Percentiles rank a stretch among this genome's conserved stretches.
phyloP scores from a whole-genome alignment of 2,888 invertebrate species.

The Dinocampus coccinellae region DNA sequence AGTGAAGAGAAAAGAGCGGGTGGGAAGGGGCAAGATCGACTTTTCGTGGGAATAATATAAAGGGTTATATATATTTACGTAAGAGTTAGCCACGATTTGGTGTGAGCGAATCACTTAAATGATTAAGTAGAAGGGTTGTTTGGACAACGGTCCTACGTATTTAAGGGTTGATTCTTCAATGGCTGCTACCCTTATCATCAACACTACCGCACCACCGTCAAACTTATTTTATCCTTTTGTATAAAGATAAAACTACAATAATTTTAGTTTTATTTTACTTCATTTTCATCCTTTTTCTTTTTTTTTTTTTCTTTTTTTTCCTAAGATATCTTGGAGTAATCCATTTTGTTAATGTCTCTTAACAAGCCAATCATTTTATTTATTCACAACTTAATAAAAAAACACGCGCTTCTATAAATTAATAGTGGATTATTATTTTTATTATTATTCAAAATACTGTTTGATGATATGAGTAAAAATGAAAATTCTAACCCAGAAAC shows the following conservation, averaged over 20 bases:
- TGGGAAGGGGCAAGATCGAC: no score
- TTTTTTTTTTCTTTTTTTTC: conserved; percentile 28
- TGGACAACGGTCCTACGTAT: conserved; percentile 59
- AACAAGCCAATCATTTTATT: conserved; percentile 57
- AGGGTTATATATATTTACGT: conserved; percentile 55
- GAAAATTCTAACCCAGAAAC: no score
- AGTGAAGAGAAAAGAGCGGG: no score
- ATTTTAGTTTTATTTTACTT: conserved; percentile 13
- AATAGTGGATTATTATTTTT: no score
- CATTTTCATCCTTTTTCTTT: conserved; percentile 23
- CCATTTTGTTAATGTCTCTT: conserved; percentile 65
- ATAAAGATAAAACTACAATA: conserved; percentile 7
- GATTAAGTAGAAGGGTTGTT: conserved; percentile 70
- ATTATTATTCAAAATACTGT: no score
- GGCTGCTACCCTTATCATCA: conserved; percentile 28
- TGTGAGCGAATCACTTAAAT: conserved; percentile 68
- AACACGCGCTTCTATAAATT: neutral
- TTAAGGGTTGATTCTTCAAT: conserved; percentile 56
- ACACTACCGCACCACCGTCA: neutral
- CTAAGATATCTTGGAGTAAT: conserved; percentile 58
- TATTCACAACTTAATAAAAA: neutral
- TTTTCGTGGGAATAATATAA: conserved; percentile 47
- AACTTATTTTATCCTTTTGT: conserved; percentile 31
- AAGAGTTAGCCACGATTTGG: conserved; percentile 61
- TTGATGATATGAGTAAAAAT: no score